Base-by-base conservation (phyloP, 2,113 vertebrate species). In the Tichodroma muraria region DNA sequence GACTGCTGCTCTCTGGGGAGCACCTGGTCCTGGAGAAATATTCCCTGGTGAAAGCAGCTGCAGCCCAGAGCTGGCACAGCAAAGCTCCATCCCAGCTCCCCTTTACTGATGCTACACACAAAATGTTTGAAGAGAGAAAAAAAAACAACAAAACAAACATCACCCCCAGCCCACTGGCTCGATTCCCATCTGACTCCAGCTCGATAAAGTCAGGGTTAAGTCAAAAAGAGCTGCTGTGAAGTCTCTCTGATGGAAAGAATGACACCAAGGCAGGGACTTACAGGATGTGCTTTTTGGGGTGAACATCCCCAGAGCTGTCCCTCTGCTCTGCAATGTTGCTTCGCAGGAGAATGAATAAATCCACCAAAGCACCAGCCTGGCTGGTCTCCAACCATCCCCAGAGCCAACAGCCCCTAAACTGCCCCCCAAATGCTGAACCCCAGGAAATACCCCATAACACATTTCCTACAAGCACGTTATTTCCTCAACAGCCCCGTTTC, bases 251-350 rank as follows among this genome's bases (percentile, higher is more conserved):
- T 35, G 64, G 86, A 37, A 82, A 65, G 44, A 52, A 38, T 35
- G 37, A 25, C 7, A 0, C 14, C 44, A 17, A 13, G 22, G 0
- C 4, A 44, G 61, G 50, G 24, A 5, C 15, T 24, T 2, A 1
- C n/a, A 33, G 68, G 45, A 14, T 38, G 56, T 19, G 68, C n/a
- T 64, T 78, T 93, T 69, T 1, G 50, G 68, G 42, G 19, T n/a
- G 72, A 57, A 10, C 31, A 8, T 19, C n/a, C 50, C 38, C 61
- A 21, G 61, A 57, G 30, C 1, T 50, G 85, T 31, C 13, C 1
- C 54, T 86, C 21, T 17, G 6, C 37, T 76, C 66, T 20, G 6
- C 60, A 11, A 8, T 2, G 7, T 10, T 57, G 53, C 61, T 89
- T 38, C 50, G 54, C 77, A 90, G 64, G 47, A 59, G 47, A 85